Conservation (phyloP, 2,888 invertebrate species). For the Palloptera scutellata region DNA sequence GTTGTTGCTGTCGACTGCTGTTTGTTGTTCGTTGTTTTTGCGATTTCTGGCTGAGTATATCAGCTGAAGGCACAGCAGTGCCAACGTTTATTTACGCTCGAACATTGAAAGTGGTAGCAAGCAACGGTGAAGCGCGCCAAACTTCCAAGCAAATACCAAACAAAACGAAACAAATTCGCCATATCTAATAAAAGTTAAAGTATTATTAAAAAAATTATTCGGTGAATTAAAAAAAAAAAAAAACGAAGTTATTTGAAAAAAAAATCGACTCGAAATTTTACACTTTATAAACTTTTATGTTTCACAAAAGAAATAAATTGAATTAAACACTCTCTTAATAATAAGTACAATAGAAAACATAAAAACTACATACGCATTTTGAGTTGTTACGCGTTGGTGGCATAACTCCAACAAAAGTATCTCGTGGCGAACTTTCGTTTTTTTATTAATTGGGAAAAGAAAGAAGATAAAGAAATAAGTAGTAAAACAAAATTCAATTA, state of each 20-base stretch:
- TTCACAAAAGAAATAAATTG: neutral
- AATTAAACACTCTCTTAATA: neutral
- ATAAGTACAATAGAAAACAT: no score
- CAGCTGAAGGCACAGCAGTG: conserved; percentile 52
- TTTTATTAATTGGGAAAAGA: no score
- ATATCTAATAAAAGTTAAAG: conserved; percentile 15
- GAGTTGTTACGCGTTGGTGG: no score
- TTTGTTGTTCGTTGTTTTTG: conserved; percentile 14
- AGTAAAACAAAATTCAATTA: no score
- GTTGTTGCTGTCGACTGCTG: conserved; percentile 10
- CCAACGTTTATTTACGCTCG: conserved; percentile 61
- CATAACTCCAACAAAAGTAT: no score
- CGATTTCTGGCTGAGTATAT: conserved; percentile 46
- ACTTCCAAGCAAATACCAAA: conserved; percentile 20
- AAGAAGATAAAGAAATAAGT: no score
- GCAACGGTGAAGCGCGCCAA: conserved; percentile 24
- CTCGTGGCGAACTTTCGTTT: no score
- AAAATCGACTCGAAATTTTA: no score
- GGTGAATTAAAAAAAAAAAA: no score
- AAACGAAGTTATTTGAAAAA: no score
- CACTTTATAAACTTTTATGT: no score
- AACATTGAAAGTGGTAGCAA: conserved; percentile 61
- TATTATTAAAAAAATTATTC: conserved; percentile 1
- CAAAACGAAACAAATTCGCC: neutral
- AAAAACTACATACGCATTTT: no score